Base-by-base conservation (phyloP, 2,113 vertebrate species). In the Tamias sibiricus region DNA sequence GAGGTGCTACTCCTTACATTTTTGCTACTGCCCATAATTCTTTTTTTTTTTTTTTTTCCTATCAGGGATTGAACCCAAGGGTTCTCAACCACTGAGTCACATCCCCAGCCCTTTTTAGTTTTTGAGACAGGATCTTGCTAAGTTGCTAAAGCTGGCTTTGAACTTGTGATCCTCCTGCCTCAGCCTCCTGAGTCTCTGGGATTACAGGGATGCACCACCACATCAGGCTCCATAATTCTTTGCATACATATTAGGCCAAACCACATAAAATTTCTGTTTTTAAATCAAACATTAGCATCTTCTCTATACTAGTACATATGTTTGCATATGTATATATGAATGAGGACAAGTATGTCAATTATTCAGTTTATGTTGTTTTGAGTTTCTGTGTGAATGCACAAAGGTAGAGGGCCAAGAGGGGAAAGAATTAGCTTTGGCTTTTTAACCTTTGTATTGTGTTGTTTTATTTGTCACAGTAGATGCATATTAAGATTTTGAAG, bases 371-470 rank as follows among this genome's bases (percentile, higher is more conserved):
- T 80, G 8, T 32, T 49, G 22, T 8, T 26, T 75, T 52, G 35
- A 0, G 1, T 22, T 2, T 26, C n/a, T 77, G 9, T 28, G 3
- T 52, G 52, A 28, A 8, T 37, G 24, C 26, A 0, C 9, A 24
- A 82, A 30, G n/a, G 7, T 0, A 68, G 37, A 87, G 12, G 28
- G 17, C 69, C 83, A 52, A 90, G 4, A 71, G 28, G 26, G 0
- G 30, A n/a, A 5, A 22, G 11, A 8, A 20, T 4, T 8, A 62
- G 12, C 11, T 52, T 37, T 54, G 62, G 2, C 19, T 54, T 57
- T 54, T 79, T 30, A 4, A n/a, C 42, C 24, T 57, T 40, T 49
- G 47, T 49, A 1, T 72, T 68, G 1, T 40, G 22, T 40, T 52
- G 12, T 30, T 89, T 59, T 75, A 49, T 49, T 49, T 12, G 14